A percentile compares a stretch with the other conserved stretches of the same genome.
phyloP scores from a whole-genome alignment of 2,113 vertebrate species.

The Syngnathus typhle region DNA sequence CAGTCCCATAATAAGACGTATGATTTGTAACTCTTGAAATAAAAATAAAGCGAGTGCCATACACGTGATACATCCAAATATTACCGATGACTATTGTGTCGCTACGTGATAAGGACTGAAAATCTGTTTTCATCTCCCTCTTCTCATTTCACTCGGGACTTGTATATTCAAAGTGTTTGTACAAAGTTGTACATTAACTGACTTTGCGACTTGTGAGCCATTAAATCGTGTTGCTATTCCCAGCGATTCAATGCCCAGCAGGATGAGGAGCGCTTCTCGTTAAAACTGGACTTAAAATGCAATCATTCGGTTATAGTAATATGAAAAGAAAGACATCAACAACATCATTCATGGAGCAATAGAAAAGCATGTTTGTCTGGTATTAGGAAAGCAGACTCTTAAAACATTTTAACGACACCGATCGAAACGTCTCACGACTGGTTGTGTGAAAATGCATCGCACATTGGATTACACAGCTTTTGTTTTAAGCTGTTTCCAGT shows the following conservation, averaged over 20 bases:
- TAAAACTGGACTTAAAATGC: background rate
- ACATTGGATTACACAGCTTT: background rate
- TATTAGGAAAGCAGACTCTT: background rate
- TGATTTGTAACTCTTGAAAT: conserved; percentile 9
- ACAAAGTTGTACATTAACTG: conserved; percentile 69
- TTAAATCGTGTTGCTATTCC: conserved; percentile 26
- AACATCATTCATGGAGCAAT: background rate
- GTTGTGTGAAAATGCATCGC: background rate
- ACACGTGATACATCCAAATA: background rate
- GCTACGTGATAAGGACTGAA: background rate
- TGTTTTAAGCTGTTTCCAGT: background rate
- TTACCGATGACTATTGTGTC: no score
- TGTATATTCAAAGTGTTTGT: conserved; percentile 58
- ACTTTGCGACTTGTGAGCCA: conserved; percentile 40
- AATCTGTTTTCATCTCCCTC: background rate
- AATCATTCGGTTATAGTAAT: background rate
- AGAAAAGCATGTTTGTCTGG: background rate
- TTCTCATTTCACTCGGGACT: conserved; percentile 36
- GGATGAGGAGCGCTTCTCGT: background rate
- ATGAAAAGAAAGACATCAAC: background rate
- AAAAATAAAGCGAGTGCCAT: conserved; percentile 9
- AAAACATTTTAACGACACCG: background rate
- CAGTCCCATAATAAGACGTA: conserved; percentile 14
- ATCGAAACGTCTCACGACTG: background rate
- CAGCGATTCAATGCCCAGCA: conserved; percentile 6